Base-by-base conservation (phyloP, 2,797 vertebrate species). In the Thalassophryne amazonica region DNA sequence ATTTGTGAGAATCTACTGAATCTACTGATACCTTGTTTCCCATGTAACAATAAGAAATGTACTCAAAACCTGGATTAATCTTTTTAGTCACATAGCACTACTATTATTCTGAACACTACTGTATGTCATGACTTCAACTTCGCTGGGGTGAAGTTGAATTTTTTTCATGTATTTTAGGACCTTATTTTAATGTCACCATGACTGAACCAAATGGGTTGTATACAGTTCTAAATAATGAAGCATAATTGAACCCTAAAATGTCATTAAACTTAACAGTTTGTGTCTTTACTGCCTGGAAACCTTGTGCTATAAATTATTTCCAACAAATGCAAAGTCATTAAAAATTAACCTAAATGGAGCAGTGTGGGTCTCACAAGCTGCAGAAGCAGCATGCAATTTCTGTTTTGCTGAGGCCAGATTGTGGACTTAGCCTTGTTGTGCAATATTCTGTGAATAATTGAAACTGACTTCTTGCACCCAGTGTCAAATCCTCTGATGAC, bases 401-500 rank as follows among this genome's bases (percentile, higher is more conserved):
- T 69, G 52, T 80, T 86, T 57, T 81, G 86, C 86, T 87, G 86
- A 87, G 76, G 62, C 32, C 7, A 80, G 70, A 59, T 66, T 79
- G 69, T 73, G 62, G 80, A 73, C 53, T 78, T 59, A 61, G 59
- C 43, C 71, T 67, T 74, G 74, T 79, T 86, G 76, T 87, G 85
- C 78, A 83, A 81, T 85, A 87, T 69, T 66, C 66, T 81, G 71
- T 88, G 73, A 89, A 88, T 89, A 87, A 91, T 84, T 88, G 55
- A 89, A 88, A 79, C 58, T 42, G 60, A 73, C 62, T 73, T 78
- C 56, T 78, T 69, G 25, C 11, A 12, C 60, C 41, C 8, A 32
- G 20, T 70, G 63, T 86, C 74, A 72, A 81, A 75, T 80, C 53
- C 50, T 73, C 41, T 40, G 53, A 48, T 64, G 56, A 46, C 47